Evolutionary conservation across 2,113 vertebrate genomes (phyloP).

Genomic region (human (Homo sapiens)): DNA sequence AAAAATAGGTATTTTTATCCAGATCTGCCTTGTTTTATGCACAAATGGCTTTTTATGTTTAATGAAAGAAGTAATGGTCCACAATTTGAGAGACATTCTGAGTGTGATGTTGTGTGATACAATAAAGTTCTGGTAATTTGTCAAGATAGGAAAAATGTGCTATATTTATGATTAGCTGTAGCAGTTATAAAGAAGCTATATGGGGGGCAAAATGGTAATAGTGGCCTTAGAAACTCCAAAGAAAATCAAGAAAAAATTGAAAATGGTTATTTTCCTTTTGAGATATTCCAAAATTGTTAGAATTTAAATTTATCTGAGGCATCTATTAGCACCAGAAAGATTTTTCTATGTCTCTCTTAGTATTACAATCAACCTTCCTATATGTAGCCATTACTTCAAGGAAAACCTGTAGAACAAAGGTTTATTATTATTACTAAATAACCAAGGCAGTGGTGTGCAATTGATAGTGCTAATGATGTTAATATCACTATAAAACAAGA

Average conservation of each 20-base stretch:
- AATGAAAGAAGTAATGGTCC: not conserved
- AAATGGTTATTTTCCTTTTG: not conserved
- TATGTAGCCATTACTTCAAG: not conserved
- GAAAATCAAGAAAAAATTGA: not conserved
- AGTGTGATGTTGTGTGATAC: not conserved
- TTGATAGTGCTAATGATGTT: not conserved
- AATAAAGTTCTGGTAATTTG: not conserved
- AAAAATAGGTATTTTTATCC: not conserved
- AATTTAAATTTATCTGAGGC: slow-evolving; percentile 20
- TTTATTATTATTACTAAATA: not conserved
- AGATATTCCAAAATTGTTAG: not conserved
- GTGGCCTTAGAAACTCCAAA: not conserved
- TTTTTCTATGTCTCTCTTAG: not conserved
- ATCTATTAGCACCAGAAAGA: not conserved
- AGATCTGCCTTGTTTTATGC: not conserved
- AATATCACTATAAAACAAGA: not conserved
- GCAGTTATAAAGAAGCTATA: not conserved
- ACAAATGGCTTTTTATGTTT: not conserved
- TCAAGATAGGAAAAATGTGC: not conserved
- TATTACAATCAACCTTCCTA: not conserved
- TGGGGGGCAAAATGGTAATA: not conserved
- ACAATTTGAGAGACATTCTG: not conserved
- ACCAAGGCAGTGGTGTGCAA: not conserved
- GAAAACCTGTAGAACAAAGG: not conserved
- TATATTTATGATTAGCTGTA: not conserved